Conservation (phyloP, 2,113 vertebrate genomes). For the Cynoglossus semilaevis region DNA sequence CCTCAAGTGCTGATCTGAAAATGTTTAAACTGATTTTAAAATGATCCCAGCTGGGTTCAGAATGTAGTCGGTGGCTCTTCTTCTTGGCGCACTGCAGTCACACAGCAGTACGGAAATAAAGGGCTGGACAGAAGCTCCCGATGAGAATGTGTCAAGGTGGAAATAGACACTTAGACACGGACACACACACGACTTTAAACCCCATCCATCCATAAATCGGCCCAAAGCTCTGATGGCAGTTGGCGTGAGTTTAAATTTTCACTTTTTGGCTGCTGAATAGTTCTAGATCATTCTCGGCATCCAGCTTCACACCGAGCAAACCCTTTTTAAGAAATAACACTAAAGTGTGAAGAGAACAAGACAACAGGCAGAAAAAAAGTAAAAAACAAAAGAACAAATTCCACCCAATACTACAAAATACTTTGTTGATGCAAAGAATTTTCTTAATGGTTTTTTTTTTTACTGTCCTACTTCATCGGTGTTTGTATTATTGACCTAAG, state of each 20-base stretch:
- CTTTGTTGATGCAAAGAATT: slow-evolving; percentile 65
- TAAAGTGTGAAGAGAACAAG: background rate
- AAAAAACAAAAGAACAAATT: slow-evolving; percentile 54
- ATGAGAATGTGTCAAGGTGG: slow-evolving; percentile 20
- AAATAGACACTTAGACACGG: slow-evolving; percentile 19
- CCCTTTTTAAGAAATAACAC: too few species aligned
- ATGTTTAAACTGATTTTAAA: slow-evolving; percentile 49
- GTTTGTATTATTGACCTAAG: slow-evolving; percentile 86
- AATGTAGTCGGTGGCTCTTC: slow-evolving; percentile 59
- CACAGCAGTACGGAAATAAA: slow-evolving; percentile 29
- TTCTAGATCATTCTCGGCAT: slow-evolving; percentile 39
- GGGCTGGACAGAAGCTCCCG: slow-evolving; percentile 33
- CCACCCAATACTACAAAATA: slow-evolving; percentile 44
- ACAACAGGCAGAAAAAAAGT: slow-evolving; percentile 34
- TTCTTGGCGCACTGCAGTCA: slow-evolving; percentile 44
- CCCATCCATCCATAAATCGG: slow-evolving; percentile 27
- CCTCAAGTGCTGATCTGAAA: slow-evolving; percentile 33
- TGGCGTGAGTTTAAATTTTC: slow-evolving; percentile 31
- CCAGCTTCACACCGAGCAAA: background rate
- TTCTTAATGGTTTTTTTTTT: slow-evolving; percentile 65
- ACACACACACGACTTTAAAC: slow-evolving; percentile 3
- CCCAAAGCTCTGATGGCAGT: slow-evolving; percentile 36
- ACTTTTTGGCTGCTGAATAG: slow-evolving; percentile 54
- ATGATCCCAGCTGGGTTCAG: slow-evolving; percentile 47
- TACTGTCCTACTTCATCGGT: slow-evolving; percentile 81